Base-by-base conservation (phyloP, 2,888 invertebrate genomes). In the Mesochorus sp. region DNA sequence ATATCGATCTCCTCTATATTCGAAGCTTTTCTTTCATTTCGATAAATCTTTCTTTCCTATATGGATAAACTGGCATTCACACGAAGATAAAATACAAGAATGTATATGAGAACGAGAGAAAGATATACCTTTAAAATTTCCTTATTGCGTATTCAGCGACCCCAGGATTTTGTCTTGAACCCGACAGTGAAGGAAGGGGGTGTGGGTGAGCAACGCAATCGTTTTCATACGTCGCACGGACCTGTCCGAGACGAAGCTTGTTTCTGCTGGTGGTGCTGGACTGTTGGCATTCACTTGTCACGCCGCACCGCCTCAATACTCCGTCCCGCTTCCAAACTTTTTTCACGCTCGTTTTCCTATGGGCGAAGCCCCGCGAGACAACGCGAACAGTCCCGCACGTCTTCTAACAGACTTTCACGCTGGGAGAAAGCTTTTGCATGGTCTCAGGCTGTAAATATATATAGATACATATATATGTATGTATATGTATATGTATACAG, bases 131-230 rank as follows among this genome's bases (percentile, higher is more conserved):
- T 80, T 83, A 75, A 68, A 66, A 75, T 49, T 57, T 66, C 81
- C 86, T 89, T 88, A 88, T 90, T 90, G 89, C 85, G 88, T 90
- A 90, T 90, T 90, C 90, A 89, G 84, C 83, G 83, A 81, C 70
- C 79, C 72, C 53, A 85, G 85, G 86, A 86, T 87, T 88, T 86
- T 83, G 88, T 87, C 87, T 86, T 84, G 83, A 83, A 82, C 74
- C 77, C 61, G 51, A 59, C 49, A 74, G n/a, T n/a, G n/a, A n/a
- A n/a, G 68, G 72, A 75, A 70, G 31, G 42, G 37, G 62, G 10
- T 44, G 37, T 24, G 28, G 55, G 53, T 37, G 19, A 8, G 26
- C 49, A 53, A 17, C 14, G 3, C 39, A 39, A 72, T 55, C 59
- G 68, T 74, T 78, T 64, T 61, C 59, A 57, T 47, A 78, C 64